phyloP scores from a whole-genome alignment of 2,888 invertebrate species.

The Lasioglossum zephyrum region DNA sequence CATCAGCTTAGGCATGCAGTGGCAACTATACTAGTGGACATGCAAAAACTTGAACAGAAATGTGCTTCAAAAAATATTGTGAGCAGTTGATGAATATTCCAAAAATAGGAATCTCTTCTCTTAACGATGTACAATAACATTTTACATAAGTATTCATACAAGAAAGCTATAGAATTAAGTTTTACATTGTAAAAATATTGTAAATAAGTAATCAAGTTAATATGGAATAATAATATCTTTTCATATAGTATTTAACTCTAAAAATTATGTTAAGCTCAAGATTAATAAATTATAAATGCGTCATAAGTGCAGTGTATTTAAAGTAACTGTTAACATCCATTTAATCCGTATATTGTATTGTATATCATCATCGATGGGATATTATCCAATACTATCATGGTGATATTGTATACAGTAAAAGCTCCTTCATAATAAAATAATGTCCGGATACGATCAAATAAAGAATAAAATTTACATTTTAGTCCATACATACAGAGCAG shows the following conservation, averaged over 20 bases:
- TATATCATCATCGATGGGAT: not conserved
- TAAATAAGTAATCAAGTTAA: constrained; percentile 22
- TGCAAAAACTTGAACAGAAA: constrained; percentile 85
- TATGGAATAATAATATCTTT: not conserved
- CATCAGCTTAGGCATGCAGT: constrained; percentile 85
- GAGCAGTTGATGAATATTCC: constrained; percentile 44
- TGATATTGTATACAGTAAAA: too few species aligned
- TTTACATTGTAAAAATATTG: constrained; percentile 4
- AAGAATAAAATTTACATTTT: too few species aligned
- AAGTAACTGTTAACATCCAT: not conserved
- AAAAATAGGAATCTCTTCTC: not conserved
- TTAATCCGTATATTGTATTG: not conserved
- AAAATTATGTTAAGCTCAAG: not conserved
- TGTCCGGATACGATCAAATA: too few species aligned
- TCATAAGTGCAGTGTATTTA: not conserved
- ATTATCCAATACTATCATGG: too few species aligned
- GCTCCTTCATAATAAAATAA: too few species aligned
- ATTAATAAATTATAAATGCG: not conserved
- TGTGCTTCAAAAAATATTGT: constrained; percentile 82
- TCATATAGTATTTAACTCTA: not conserved
- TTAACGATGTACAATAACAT: constrained; percentile 6
- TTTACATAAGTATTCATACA: constrained; percentile 12
- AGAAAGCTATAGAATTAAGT: constrained; percentile 16
- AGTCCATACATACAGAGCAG: too few species aligned
- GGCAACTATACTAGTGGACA: constrained; percentile 85